These are phyloP conservation scores for Carollia perspicillata DNA, from an alignment of 2,113 vertebrate genomes.

Conservation along the genomic window DNA sequence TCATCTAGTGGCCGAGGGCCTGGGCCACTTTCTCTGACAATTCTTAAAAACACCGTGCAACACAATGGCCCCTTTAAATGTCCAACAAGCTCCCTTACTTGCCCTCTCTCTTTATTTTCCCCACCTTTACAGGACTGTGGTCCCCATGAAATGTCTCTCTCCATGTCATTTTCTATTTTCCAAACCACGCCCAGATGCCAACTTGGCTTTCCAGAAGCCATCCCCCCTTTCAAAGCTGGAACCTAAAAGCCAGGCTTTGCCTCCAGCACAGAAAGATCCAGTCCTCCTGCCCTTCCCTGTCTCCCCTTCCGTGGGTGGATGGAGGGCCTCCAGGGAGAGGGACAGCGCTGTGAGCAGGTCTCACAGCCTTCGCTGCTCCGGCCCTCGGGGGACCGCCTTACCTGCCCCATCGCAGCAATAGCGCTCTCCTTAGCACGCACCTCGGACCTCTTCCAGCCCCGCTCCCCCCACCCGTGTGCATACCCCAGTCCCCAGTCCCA, in stretches of 20 bases:
- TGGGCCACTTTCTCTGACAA: not conserved
- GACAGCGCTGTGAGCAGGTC: not conserved
- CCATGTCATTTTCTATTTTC: not conserved
- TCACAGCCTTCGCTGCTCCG: not conserved
- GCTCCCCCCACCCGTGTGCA: too few relatives aligned
- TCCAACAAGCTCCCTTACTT: not conserved
- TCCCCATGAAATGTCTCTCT: not conserved
- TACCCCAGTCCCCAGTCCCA: not conserved
- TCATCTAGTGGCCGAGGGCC: not conserved
- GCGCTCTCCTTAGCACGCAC: not conserved
- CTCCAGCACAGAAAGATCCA: not conserved
- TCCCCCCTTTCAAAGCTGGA: not conserved
- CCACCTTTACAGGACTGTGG: not conserved
- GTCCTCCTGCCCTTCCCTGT: not conserved
- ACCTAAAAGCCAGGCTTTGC: not conserved
- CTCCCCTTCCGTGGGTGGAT: fast-evolving
- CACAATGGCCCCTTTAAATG: not conserved
- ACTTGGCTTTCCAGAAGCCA: not conserved
- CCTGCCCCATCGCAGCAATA: too few relatives aligned
- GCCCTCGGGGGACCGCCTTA: not conserved
- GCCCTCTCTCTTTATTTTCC: not conserved
- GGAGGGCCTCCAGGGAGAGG: not conserved
- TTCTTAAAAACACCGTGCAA: not conserved
- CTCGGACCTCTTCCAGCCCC: not conserved
- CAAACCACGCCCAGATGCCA: not conserved